Evolutionary conservation across 2,113 vertebrate genomes (phyloP), one percentile per base, ranked within the genome.

Genomic region (Mobula hypostoma): DNA sequence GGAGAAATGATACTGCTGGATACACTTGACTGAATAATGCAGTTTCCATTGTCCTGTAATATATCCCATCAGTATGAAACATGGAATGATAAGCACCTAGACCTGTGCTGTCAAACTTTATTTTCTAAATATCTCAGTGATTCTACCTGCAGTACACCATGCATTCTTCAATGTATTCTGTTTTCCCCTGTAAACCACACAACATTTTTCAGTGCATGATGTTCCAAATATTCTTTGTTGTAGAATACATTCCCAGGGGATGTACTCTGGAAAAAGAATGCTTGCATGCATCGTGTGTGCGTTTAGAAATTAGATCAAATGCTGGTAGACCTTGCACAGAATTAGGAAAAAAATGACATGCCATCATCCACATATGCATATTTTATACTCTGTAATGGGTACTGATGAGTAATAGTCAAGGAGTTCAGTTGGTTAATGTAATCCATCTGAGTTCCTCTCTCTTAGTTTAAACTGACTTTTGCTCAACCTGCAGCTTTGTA

Each of bases 381-480:
- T 66, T 90, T 90, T 90, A 90, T 90, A 66, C 61, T 21, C 29
- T 8, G 61, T 90, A 66, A 32, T 66, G 29, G 58, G 19, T 90
- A 61, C 24, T 61, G 19, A 12, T 90, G 61, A 90, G 29, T 90
- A 66, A 66, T 32, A 90, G 61, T 32, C 85, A 90, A 68, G 14
- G 15, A 32, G 61, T 36, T 68, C 61, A 90, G 29, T 32, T 19
- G 29, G n/a, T 66, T 90, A 66, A 90, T 36, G 32, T 63, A 63
- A 88, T 68, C 58, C 85, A 90, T 17, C 32, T 90, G 85, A 90
- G 85, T 32, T 90, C 29, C 83, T 68, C n/a, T 68, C 85, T n/a
- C 61, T 29, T 87, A 24, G 56, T 58, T 85, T n/a, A 87, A 61
- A 27, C 2, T 87, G 83, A n/a, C 61, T 32, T 27, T 90, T 90